Conservation (phyloP, 2,888 invertebrate genomes). For the Unio delphinus region DNA sequence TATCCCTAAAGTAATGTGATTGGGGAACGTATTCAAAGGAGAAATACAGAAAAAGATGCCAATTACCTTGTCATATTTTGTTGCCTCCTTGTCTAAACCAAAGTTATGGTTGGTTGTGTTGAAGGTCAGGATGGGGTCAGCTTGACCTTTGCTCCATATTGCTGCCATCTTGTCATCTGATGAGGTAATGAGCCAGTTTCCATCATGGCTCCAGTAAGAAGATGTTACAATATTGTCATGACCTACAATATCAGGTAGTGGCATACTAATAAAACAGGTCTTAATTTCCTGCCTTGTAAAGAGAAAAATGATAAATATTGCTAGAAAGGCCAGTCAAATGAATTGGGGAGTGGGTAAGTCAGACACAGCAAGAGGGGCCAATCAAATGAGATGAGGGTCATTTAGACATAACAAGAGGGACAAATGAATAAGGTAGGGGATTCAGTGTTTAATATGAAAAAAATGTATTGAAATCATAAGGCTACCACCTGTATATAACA, state of each 20-base stretch:
- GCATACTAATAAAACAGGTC: neutral
- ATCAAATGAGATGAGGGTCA: too few species aligned
- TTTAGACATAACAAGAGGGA: too few species aligned
- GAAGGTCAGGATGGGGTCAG: conserved; percentile 62
- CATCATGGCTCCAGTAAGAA: conserved; percentile 61
- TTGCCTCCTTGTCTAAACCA: conserved; percentile 15
- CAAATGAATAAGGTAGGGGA: too few species aligned
- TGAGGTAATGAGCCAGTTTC: conserved; percentile 59
- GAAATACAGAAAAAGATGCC: neutral
- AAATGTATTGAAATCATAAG: too few species aligned
- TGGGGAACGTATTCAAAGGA: too few species aligned
- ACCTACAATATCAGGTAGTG: conserved; percentile 38
- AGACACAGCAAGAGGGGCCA: too few species aligned
- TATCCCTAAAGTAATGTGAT: too few species aligned
- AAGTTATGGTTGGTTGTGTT: conserved; percentile 43
- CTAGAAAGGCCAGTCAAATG: too few species aligned
- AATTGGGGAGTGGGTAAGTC: too few species aligned
- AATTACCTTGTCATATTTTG: conserved; percentile 16
- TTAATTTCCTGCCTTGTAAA: neutral
- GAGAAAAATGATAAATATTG: neutral
- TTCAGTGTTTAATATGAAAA: too few species aligned
- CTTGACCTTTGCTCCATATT: conserved; percentile 59
- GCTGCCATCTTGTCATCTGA: conserved; percentile 65
- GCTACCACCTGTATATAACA: too few species aligned
- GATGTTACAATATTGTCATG: conserved; percentile 63